A percentile compares a stretch with the other conserved stretches of the same genome.
Evolutionary conservation across 1,140 invertebrate species (phyloP).

Genomic region (Pantala flavescens): DNA sequence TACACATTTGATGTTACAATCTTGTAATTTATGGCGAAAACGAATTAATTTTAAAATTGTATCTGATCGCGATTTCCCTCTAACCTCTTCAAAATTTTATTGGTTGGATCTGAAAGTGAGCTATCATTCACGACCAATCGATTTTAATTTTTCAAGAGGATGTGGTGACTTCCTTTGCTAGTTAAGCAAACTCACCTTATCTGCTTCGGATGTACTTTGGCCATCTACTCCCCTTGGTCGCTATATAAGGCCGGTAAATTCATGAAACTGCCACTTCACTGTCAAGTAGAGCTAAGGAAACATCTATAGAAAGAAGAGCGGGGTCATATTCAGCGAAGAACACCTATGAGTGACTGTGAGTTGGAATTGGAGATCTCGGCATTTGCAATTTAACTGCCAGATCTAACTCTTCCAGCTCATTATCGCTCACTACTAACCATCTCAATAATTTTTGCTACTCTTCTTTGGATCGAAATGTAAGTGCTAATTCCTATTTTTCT

Average conservation of each 20-base stretch:
- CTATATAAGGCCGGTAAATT: background rate
- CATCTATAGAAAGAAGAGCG: background rate
- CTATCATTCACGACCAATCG: background rate
- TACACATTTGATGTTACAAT: no score
- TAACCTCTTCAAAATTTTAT: background rate
- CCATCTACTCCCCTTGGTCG: background rate
- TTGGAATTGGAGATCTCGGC: conserved; percentile 51
- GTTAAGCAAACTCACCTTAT: background rate
- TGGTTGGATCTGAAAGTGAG: background rate
- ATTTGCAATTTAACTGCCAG: conserved; percentile 40
- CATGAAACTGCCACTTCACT: conserved; percentile 23
- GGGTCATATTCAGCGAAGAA: background rate
- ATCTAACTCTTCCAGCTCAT: conserved; percentile 59
- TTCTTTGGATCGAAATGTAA: no score
- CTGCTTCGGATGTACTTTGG: background rate
- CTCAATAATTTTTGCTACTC: no score
- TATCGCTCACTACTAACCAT: conserved; percentile 4
- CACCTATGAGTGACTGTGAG: conserved; percentile 25
- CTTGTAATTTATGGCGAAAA: no score
- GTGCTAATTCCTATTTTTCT: no score
- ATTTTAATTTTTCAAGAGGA: background rate
- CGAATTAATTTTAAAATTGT: no score
- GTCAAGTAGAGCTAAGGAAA: background rate
- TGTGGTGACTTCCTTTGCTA: background rate
- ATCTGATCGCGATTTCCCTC: background rate